These are phyloP conservation scores for Hyppa rectilinea DNA, from an alignment of 2,888 invertebrate genomes.

Conservation along the genomic window DNA sequence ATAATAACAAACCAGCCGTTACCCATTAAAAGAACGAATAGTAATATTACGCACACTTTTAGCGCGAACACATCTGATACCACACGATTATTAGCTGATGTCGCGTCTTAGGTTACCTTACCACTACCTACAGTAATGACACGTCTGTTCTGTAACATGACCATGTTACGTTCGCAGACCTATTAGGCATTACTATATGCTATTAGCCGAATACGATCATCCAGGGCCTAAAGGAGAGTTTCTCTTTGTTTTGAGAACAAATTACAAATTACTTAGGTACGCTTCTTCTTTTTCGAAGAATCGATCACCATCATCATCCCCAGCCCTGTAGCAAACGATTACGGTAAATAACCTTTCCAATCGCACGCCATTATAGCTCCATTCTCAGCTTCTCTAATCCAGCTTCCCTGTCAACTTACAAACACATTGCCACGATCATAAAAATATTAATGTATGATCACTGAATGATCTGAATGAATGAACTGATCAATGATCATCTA, in stretches of 20 bases:
- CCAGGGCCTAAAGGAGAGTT: background rate
- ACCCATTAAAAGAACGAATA: slow-evolving; percentile 14
- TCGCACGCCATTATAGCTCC: background rate
- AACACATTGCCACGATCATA: too few species aligned
- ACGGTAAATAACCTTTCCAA: background rate
- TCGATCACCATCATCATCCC: too few species aligned
- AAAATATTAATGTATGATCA: too few species aligned
- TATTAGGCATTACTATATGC: background rate
- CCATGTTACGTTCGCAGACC: slow-evolving; percentile 16
- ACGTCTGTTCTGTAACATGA: slow-evolving; percentile 29
- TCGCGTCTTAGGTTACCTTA: slow-evolving; percentile 24
- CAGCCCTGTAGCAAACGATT: too few species aligned
- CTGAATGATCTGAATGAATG: too few species aligned
- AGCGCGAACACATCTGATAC: slow-evolving; percentile 36
- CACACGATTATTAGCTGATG: slow-evolving; percentile 20
- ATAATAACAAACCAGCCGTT: background rate
- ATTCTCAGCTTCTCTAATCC: background rate
- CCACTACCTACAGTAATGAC: slow-evolving; percentile 20
- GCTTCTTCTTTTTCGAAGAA: too few species aligned
- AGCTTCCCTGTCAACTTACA: background rate
- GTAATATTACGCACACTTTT: slow-evolving; percentile 4
- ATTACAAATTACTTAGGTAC: too few species aligned
- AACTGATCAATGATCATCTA: too few species aligned
- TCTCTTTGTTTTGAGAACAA: slow-evolving; percentile 1
- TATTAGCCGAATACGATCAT: slow-evolving; percentile 5